These are phyloP conservation scores for Tribolium castaneum DNA, from an alignment of 1,140 invertebrate species.

Conservation along the genomic window DNA sequence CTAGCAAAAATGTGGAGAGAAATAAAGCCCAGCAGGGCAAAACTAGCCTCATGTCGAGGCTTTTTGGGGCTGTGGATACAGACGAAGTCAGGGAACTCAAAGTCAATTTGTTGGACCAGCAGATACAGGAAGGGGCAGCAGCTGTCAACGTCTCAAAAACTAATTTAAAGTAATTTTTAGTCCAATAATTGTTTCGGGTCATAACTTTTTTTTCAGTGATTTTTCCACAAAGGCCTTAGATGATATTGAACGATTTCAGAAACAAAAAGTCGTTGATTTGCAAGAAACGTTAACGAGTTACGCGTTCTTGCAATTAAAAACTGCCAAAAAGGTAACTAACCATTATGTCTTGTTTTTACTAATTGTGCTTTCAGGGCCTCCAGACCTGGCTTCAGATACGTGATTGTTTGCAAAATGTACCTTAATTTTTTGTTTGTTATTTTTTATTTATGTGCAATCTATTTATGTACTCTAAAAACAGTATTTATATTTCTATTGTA, in stretches of 20 bases:
- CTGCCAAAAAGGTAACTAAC: slow-evolving; percentile 78
- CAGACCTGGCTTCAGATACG: slow-evolving; percentile 81
- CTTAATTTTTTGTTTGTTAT: slow-evolving; percentile 40
- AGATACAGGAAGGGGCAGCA: slow-evolving; percentile 74
- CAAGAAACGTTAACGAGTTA: slow-evolving; percentile 81
- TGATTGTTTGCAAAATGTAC: slow-evolving; percentile 78
- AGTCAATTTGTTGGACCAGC: slow-evolving; percentile 77
- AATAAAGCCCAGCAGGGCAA: slow-evolving; percentile 73
- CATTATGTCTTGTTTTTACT: slow-evolving; percentile 36
- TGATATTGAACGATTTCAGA: slow-evolving; percentile 83
- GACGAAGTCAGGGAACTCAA: slow-evolving; percentile 83
- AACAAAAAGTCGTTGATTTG: slow-evolving; percentile 81
- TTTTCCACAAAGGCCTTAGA: slow-evolving; percentile 77
- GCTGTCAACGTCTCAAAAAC: slow-evolving; percentile 71
- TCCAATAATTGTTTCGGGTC: background rate
- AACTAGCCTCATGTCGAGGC: slow-evolving; percentile 74
- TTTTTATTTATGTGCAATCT: slow-evolving; percentile 10
- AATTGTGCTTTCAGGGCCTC: slow-evolving; percentile 70
- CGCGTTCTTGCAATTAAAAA: slow-evolving; percentile 82
- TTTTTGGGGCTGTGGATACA: slow-evolving; percentile 84
- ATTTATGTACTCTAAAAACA: slow-evolving; percentile 3
- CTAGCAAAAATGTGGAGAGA: slow-evolving; percentile 67
- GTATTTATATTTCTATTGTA: slow-evolving; percentile 16
- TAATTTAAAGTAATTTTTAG: slow-evolving; percentile 69
- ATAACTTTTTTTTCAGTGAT: slow-evolving; percentile 69